Evolutionary conservation across 2,113 vertebrate genomes (phyloP), one percentile per base, ranked within the genome.

Genomic region (Cairina moschata): DNA sequence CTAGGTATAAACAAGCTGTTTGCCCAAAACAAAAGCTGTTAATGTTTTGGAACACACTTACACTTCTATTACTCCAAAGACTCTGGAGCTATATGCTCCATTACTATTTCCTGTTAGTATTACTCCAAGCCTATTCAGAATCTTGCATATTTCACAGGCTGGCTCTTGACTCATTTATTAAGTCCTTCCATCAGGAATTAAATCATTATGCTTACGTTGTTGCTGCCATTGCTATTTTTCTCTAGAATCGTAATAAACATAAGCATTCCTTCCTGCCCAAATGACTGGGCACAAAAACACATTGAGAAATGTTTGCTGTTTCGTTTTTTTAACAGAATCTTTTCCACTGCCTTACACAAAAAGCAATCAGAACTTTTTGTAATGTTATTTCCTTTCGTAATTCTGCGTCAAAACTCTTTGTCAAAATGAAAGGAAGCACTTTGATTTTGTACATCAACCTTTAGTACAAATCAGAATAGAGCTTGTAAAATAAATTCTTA

Each of bases 11-110:
- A 91, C 60, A 92, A 81, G 80, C 21, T 92, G 76, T 88, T 63
- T 81, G 86, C 66, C 78, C 80, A 94, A 86, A 93, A 78, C 80
- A 86, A 81, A 93, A 86, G 80, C 83, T 78, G 26, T 72, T 95
- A 72, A 86, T 82, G 69, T 63, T 81, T 55, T 78, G 69, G 86
- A 93, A 96, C 73, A 84, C 48, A 31, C 36, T 52, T 81, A 55
- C 46, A 67, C 20, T 79, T 73, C 62, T 46, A 32, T 50, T 69
- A 77, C 38, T 65, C 40, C 73, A 86, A 91, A 60, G 65, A 38
- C 40, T 78, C 8, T 23, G 71, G 29, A 75, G 76, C 68, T 71
- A 67, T 66, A 74, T 0, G 5, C 46, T 81, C 60, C 60, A 75
- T 78, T 92, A 75, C 31, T 83, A 34, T 34, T 85, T 94, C 56